Evolutionary conservation across 2,113 vertebrate species (phyloP), one percentile per base, ranked within the genome.

Genomic region (Fregetta grallaria): DNA sequence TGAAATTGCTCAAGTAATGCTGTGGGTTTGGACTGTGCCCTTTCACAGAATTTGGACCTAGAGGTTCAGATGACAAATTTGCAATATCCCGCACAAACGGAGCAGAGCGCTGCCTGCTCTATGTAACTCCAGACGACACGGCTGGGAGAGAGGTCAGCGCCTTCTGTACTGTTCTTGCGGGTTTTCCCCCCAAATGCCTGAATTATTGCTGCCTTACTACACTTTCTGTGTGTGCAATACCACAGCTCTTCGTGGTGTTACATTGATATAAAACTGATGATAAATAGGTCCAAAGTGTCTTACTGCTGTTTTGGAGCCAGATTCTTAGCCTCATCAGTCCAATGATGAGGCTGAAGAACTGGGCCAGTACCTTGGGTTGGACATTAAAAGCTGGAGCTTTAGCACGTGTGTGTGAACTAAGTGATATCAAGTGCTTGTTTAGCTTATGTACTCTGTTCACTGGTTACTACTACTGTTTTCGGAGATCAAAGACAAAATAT

Each of bases 201-300:
- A 63, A n/a, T 78, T 75, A 68, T 47, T 78, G 68, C 94, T 96
- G 96, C 96, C 96, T 97, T 95, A 94, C 42, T 87, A 14, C n/a
- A 6, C 13, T 83, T 40, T 4, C 68, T 85, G 34, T 66, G 38
- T 47, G 26, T 42, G 34, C 50, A 67, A 58, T 40, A 42, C 53
- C 83, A 77, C 49, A 58, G 81, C 49, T 68, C 20, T 87, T 74
- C 5, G 8, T 76, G 32, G 3, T 68, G 44, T 94, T 92, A 6
- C 11, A 16, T 8, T 78, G 77, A 40, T 25, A 30, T 66, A 67
- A 92, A 90, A 53, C 17, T 71, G 70, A 56, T 27, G 23, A 75
- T 45, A 68, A 78, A 61, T 40, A 49, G 36, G 58, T 78, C 56
- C 80, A 73, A 91, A 87, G 94, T 95, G 92, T 97, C 92, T 89